A percentile compares a stretch with the other conserved stretches of the same genome.
phyloP scores from a whole-genome alignment of 2,888 invertebrate species.

The Salticus scenicus region DNA sequence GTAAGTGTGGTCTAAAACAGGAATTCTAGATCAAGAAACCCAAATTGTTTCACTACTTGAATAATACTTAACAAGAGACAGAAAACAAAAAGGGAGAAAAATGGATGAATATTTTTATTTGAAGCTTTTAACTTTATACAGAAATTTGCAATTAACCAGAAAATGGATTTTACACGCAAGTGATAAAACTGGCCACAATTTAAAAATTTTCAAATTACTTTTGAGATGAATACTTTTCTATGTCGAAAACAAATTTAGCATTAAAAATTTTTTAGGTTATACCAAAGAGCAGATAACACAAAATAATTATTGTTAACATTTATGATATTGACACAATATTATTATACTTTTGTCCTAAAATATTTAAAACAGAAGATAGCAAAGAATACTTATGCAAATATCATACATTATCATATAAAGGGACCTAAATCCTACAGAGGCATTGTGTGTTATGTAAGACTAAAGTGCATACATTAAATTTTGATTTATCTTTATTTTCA shows the following conservation, averaged over 20 bases:
- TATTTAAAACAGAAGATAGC: too few relatives aligned
- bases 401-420: not conserved
- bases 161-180: conserved; percentile 49
- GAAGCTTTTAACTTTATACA: conserved; percentile 69
- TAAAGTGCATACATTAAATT: not conserved
- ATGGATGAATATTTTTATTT: conserved; percentile 69
- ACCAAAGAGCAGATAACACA: not conserved
- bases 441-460: conserved; percentile 28
- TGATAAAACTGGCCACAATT: conserved; percentile 59
- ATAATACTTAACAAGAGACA: too few relatives aligned
- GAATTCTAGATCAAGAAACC: too few relatives aligned
- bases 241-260: not conserved
- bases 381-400: conserved; percentile 6
- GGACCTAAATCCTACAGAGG: conserved; percentile 54
- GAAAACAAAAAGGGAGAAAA: not conserved
- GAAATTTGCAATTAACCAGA: conserved; percentile 55
- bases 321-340: too few relatives aligned
- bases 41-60: too few relatives aligned
- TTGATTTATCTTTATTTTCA: too few relatives aligned
- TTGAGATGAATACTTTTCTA: conserved; percentile 20
- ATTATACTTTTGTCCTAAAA: too few relatives aligned
- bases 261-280: not conserved
- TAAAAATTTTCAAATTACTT: conserved; percentile 38
- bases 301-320: not conserved
- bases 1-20: too few relatives aligned